Conservation (phyloP, 2,888 invertebrate genomes). For the Pollenia amentaria region DNA sequence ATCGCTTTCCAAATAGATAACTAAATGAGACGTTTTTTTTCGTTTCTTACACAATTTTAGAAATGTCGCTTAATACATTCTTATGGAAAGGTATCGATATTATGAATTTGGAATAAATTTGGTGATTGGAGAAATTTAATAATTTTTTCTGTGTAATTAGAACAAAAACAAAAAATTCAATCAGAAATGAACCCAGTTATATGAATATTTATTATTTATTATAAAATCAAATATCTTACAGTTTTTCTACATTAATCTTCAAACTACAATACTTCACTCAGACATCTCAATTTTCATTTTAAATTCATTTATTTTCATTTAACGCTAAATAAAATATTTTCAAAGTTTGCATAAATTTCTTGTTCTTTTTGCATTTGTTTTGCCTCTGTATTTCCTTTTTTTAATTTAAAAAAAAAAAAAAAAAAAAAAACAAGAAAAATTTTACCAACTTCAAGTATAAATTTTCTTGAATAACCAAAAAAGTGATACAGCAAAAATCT, state of each 20-base stretch:
- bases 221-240: no score
- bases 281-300: conserved; percentile 46
- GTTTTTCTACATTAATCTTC: conserved; percentile 13
- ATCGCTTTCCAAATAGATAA: no score
- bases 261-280: conserved; percentile 28
- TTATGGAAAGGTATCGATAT: no score
- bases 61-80: no score
- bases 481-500: conserved; percentile 54
- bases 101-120: no score
- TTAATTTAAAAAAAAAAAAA: not conserved
- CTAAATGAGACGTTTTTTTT: no score
- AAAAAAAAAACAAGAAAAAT: not conserved
- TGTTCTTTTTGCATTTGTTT: conserved; percentile 8
- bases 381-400: not conserved
- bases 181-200: not conserved
- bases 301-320: conserved; percentile 70
- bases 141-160: no score
- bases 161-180: no score
- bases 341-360: conserved; percentile 53
- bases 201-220: no score
- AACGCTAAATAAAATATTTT: conserved; percentile 70
- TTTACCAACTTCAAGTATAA: conserved; percentile 52
- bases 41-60: no score
- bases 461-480: conserved; percentile 37
- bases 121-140: no score